These are phyloP conservation scores for Calephelis virginiensis DNA, from an alignment of 1,140 invertebrate species.

Conservation along the genomic window DNA sequence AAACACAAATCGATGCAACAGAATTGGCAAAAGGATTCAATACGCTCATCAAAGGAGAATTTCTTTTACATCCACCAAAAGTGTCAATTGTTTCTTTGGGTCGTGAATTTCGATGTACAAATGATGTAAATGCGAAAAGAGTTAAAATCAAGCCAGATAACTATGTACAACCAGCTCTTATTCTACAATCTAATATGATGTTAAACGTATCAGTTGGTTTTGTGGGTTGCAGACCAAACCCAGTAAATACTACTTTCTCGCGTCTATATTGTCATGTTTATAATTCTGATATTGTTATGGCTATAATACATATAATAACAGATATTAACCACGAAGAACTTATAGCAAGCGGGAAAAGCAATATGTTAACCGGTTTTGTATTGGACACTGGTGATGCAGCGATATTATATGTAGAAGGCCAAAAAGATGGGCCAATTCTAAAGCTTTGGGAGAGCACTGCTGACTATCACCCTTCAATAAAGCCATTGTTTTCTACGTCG, in stretches of 20 bases:
- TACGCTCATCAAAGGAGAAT: slow-evolving; percentile 51
- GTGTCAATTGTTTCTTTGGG: slow-evolving; percentile 23
- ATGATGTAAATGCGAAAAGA: slow-evolving; percentile 55
- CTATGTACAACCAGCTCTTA: slow-evolving; percentile 39
- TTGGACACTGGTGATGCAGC: slow-evolving; percentile 48
- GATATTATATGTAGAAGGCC: slow-evolving; percentile 57
- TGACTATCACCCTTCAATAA: slow-evolving; percentile 46
- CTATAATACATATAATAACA: slow-evolving; percentile 40
- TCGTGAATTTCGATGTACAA: slow-evolving; percentile 47
- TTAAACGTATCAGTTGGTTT: slow-evolving; percentile 56
- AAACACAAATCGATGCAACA: slow-evolving; percentile 54
- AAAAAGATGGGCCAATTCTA: slow-evolving; percentile 49
- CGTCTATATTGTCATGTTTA: slow-evolving; percentile 48
- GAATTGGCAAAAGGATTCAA: slow-evolving; percentile 47
- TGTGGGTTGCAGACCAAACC: slow-evolving; percentile 53
- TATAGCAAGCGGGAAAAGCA: slow-evolving; percentile 24
- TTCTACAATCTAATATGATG: slow-evolving; percentile 60
- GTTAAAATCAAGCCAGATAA: slow-evolving; percentile 33
- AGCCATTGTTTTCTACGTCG: slow-evolving; percentile 51
- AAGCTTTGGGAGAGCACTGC: slow-evolving; percentile 52
- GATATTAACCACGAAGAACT: slow-evolving; percentile 44
- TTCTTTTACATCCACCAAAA: slow-evolving; percentile 48
- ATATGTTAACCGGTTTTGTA: slow-evolving; percentile 57
- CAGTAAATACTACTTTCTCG: slow-evolving; percentile 38
- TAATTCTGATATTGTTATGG: slow-evolving; percentile 32